Percentiles rank a stretch among this genome's conserved stretches.
phyloP scores from a whole-genome alignment of 2,888 invertebrate species.

The Hoplodrina ambigua region DNA sequence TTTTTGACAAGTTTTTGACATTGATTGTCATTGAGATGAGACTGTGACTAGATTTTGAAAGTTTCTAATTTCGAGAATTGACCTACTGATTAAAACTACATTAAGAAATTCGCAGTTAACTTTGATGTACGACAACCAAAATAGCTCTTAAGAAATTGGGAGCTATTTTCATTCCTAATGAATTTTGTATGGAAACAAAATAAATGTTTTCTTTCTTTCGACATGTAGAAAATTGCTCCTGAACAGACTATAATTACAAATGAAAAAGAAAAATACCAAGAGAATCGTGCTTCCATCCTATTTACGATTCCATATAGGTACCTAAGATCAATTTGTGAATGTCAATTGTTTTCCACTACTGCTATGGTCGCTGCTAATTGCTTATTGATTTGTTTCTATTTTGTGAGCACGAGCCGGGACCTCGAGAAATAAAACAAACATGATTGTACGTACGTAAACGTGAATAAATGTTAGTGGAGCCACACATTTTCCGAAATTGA shows the following conservation, averaged over 20 bases:
- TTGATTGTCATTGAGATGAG: no score
- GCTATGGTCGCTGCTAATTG: conserved; percentile 40
- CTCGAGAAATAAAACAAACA: conserved; percentile 17
- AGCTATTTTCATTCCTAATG: not conserved
- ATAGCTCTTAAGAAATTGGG: not conserved
- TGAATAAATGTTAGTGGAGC: not conserved
- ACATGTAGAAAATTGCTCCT: conserved; percentile 21
- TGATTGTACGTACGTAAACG: not conserved
- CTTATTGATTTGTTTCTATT: conserved; percentile 47
- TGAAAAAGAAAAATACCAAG: conserved; percentile 20
- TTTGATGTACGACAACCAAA: no score
- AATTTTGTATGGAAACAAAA: not conserved
- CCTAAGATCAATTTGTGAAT: conserved; percentile 37
- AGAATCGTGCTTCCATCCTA: conserved; percentile 9
- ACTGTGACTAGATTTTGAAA: no score
- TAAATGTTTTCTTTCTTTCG: conserved; percentile 10
- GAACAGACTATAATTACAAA: conserved; percentile 39
- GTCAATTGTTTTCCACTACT: conserved; percentile 39
- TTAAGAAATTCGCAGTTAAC: not conserved
- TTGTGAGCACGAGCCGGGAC: conserved; percentile 1
- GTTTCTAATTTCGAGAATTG: no score
- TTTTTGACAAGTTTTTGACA: no score
- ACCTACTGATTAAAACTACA: not conserved
- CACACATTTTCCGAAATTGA: no score
- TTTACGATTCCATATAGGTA: conserved; percentile 28